Conservation (phyloP, 2,113 vertebrate genomes). For the Crotalus helleri region DNA sequence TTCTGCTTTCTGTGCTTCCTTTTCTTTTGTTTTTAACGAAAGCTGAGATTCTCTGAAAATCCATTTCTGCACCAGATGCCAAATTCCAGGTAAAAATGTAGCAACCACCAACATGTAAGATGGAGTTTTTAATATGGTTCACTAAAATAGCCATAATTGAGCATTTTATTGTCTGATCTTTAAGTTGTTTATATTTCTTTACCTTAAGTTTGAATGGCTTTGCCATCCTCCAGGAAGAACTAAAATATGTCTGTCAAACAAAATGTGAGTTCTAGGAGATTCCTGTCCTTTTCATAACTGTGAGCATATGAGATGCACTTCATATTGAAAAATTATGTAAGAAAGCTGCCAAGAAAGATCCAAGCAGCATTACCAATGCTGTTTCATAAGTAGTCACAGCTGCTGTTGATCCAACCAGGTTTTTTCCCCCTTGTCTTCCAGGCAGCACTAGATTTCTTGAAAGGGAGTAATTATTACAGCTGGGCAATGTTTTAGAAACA, state of each 20-base stretch:
- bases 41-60: not conserved
- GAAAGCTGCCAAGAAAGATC: slow-evolving; percentile 64
- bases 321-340: slow-evolving; percentile 61
- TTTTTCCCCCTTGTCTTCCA: not conserved
- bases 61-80: not conserved
- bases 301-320: slow-evolving; percentile 61
- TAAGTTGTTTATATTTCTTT: not conserved
- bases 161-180: slow-evolving; percentile 37
- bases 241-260: slow-evolving; percentile 61
- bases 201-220: not conserved
- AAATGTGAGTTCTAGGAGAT: slow-evolving; percentile 50
- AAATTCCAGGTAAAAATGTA: not conserved
- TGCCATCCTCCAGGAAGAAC: slow-evolving; percentile 30
- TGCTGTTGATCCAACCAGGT: slow-evolving; percentile 50
- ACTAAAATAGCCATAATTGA: not conserved
- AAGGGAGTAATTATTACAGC: not conserved
- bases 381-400: slow-evolving; percentile 66
- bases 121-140: not conserved
- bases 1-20: not conserved
- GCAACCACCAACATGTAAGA: not conserved
- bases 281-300: slow-evolving; percentile 62
- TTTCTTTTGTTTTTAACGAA: not conserved
- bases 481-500: not conserved
- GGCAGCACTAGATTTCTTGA: slow-evolving; percentile 27
- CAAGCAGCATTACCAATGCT: slow-evolving; percentile 46